Base-by-base conservation (phyloP, 2,888 invertebrate species). In the Platypus cylindrus region DNA sequence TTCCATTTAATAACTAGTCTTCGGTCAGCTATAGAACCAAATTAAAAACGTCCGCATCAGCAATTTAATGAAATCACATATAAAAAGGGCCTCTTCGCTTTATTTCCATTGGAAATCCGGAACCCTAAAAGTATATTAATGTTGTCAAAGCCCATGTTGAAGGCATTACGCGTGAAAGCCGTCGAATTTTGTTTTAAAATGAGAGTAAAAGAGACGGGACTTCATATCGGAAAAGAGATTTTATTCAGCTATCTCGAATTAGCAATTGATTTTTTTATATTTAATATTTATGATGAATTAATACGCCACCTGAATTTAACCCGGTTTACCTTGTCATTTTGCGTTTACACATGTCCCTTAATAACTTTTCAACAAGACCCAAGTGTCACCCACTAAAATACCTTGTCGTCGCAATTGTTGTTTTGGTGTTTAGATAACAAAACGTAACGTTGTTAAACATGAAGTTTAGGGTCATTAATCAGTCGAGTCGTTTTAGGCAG, bases 391-490 rank as follows among this genome's bases (percentile, higher is more conserved):
- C 42, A 38, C 41, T 40, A 46, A 50, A 51, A 55, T 50, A 48
- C 48, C 47, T 50, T 46, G 44, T 50, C 37, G 54, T 55, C 53
- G 50, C 50, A 50, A 48, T 50, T 46, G 51, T 50, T 54, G 55
- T 51, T 51, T 51, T 47, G 53, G 52, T 53, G 53, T 58, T 58
- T 58, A 55, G 51, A 52, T 55, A 56, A 59, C 58, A 58, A 55
- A 55, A 55, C 54, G 48, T 33, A 37, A 46, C 44, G 49, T 50
- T 58, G 59, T 58, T 57, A 50, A 58, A 57, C 59, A 58, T 51
- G 51, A 50, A 55, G 52, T 54, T 50, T 43, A 22, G 34, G 39
- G 55, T 57, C 59, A 60, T 61, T 60, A 60, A 61, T 60, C 60
- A 61, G 54, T 45, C 45, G 48, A n/a, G 48, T 45, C 45, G 52